Evolutionary conservation across 2,113 vertebrate genomes (phyloP), one percentile per base, ranked within the genome.

Genomic region (Engystomops pustulosus): DNA sequence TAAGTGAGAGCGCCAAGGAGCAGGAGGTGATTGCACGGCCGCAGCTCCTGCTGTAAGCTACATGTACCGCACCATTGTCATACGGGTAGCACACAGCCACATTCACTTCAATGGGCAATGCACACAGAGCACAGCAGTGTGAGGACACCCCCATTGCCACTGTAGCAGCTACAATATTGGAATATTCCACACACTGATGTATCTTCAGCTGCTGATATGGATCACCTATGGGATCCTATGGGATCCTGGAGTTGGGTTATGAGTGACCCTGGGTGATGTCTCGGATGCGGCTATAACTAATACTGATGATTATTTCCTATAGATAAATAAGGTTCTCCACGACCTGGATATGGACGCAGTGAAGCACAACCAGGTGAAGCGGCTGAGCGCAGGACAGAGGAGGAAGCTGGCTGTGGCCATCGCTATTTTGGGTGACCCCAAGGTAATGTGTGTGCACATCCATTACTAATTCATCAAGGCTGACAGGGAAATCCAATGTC

Each of bases 331-430:
- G 38, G 96, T 99, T 85, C 88, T 99, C 86, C 86, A 96, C 87
- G 97, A 97, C 87, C 91, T 99, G 89, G 96, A 99, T 85, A 90
- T 99, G 94, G 96, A 99, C 86, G 95, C 97, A 55, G 97, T 99
- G 85, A 96, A 94, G 92, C 95, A 95, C 5, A 98, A 97, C 65
- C 97, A 96, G 87, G 98, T 96, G 12, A 97, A 96, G 86, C 98
- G 97, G 69, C 86, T 99, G 79, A 99, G 97, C 15, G 96, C 95
- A 76, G 97, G 98, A 38, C 97, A 99, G 79, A 98, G 98, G 85
- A 95, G 98, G 89, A 96, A 98, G 72, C 92, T 99, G 12, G 97
- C 96, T 0, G 93, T 99, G 90, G 98, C 95, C 83, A 95, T 98
- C 74, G 98, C 98, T 86, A 93, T 99, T 78, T 94, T 99, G 0